phyloP scores from a whole-genome alignment of 2,113 vertebrate genomes.

The Eptesicus fuscus region DNA sequence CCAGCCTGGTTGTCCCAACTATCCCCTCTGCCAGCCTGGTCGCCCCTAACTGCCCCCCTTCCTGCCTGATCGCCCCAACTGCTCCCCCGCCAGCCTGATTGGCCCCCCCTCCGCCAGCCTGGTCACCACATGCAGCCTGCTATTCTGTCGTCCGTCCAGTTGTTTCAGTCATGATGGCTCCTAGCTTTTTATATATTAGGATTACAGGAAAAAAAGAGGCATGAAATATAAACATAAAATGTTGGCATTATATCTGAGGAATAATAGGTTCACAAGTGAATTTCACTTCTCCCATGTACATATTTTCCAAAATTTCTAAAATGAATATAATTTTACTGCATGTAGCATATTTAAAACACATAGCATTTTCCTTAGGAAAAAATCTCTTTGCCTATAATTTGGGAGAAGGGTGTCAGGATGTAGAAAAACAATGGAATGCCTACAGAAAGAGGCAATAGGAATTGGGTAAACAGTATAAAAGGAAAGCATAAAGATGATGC shows the following conservation, averaged over 20 bases:
- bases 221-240: background rate
- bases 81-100: too few species aligned
- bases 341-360: background rate
- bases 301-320: slow-evolving; percentile 10
- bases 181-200: too few species aligned
- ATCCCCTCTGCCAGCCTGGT: too few species aligned
- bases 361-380: background rate
- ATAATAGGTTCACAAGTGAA: background rate
- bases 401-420: background rate
- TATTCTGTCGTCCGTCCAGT: too few species aligned
- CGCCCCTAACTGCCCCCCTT: too few species aligned
- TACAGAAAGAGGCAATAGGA: background rate
- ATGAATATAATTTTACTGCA: background rate
- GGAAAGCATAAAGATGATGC: background rate
- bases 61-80: too few species aligned
- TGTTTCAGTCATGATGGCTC: too few species aligned
- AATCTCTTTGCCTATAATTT: background rate
- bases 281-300: background rate
- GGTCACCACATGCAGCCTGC: too few species aligned
- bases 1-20: too few species aligned
- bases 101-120: too few species aligned
- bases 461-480: background rate
- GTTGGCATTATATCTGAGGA: background rate
- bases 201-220: background rate
- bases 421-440: background rate